phyloP scores from a whole-genome alignment of 92 coral and sea anemone genomes.

The Siderastrea radians region DNA sequence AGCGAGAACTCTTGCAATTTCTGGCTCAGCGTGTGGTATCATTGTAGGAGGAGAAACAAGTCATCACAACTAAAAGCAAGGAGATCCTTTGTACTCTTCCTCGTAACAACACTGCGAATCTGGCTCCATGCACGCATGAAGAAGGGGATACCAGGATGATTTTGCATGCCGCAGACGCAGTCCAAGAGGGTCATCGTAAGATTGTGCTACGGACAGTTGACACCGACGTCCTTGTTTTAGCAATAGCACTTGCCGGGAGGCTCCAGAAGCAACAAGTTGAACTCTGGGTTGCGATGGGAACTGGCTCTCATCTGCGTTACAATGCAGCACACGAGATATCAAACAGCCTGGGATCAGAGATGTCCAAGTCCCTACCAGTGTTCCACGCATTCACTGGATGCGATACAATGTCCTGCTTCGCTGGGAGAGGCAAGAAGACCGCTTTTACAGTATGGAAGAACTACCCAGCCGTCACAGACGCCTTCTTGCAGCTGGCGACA shows the following conservation, averaged over 20 bases:
- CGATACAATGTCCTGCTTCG: slow-evolving; percentile 75
- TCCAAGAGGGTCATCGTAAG: not conserved
- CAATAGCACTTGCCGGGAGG: not conserved
- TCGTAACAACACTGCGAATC: not conserved
- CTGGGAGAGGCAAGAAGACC: slow-evolving; percentile 81
- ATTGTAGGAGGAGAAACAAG: slow-evolving; percentile 7
- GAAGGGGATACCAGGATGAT: slow-evolving; percentile 59
- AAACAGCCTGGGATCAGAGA: slow-evolving; percentile 35
- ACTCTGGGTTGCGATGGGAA: no score
- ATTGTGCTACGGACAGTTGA: not conserved
- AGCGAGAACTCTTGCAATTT: slow-evolving; percentile 52
- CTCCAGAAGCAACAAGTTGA: no score
- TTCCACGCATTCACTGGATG: slow-evolving; percentile 80
- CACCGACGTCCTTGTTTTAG: not conserved
- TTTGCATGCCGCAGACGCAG: not conserved
- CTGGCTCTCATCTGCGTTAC: no score
- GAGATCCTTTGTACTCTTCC: slow-evolving; percentile 21
- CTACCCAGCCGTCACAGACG: slow-evolving; percentile 70
- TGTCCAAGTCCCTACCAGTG: slow-evolving; percentile 56
- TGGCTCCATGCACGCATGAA: slow-evolving; percentile 43
- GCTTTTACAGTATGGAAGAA: slow-evolving; percentile 72
- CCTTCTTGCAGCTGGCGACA: slow-evolving; percentile 57
- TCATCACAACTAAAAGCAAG: slow-evolving; percentile 44
- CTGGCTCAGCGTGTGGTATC: slow-evolving; percentile 35
- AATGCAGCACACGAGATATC: slow-evolving; percentile 18